These are phyloP conservation scores for Muscicapa striata DNA, from an alignment of 2,797 vertebrate species.

Conservation along the genomic window DNA sequence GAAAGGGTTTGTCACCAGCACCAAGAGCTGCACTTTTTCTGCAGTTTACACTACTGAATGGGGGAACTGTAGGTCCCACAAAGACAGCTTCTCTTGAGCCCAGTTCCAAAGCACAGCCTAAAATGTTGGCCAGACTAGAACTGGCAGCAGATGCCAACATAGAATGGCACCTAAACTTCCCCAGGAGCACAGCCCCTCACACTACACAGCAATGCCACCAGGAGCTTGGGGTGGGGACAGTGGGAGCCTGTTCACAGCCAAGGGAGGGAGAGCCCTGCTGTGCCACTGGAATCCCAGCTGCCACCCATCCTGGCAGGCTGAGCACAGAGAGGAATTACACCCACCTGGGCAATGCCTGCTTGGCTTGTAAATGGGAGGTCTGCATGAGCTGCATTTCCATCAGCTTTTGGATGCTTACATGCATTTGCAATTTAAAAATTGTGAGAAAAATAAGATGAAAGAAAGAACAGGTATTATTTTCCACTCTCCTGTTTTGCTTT, in stretches of 20 bases:
- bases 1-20: not conserved
- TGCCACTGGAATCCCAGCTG: not conserved
- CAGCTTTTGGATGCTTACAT: not conserved
- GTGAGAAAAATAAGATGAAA: not conserved
- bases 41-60: not conserved
- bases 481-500: not conserved
- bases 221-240: fast-evolving
- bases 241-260: fast-evolving
- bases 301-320: not conserved
- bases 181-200: not conserved
- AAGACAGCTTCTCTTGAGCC: not conserved
- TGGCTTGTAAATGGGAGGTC: not conserved
- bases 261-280: not conserved
- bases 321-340: not conserved
- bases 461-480: not conserved
- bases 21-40: not conserved
- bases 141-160: not conserved
- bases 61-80: fast-evolving
- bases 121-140: not conserved
- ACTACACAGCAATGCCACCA: not conserved
- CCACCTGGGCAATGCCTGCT: not conserved
- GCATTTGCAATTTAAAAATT: not conserved
- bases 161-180: not conserved
- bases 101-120: not conserved
- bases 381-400: not conserved